A percentile compares a stretch with the other conserved stretches of the same genome.
Evolutionary conservation across 2,888 invertebrate genomes (phyloP).

Genomic region (Metalampra italica): DNA sequence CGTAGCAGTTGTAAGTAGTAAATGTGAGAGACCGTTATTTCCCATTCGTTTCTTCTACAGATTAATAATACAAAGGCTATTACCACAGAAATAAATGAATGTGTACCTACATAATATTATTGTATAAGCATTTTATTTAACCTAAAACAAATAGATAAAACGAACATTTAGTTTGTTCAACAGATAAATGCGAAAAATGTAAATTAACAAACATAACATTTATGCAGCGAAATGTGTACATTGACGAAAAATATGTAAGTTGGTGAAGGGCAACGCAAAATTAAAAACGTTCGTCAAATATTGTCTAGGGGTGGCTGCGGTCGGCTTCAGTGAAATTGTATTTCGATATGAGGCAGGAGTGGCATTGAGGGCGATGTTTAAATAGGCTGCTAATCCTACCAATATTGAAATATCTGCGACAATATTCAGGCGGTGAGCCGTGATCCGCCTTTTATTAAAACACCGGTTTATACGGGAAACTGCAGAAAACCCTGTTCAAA

Average conservation of each 20-base stretch:
- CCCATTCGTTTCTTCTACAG: too few relatives aligned
- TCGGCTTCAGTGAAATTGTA: conserved; percentile 68
- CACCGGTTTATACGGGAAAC: conserved; percentile 56
- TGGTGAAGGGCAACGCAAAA: conserved; percentile 28
- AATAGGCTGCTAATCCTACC: conserved; percentile 75
- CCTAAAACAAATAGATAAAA: too few relatives aligned
- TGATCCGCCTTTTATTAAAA: conserved; percentile 77
- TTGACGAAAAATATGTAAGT: background rate
- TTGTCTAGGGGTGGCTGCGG: conserved; percentile 59
- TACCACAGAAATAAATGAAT: too few relatives aligned
- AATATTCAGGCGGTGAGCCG: conserved; percentile 66
- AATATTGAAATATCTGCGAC: conserved; percentile 78
- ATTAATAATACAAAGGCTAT: too few relatives aligned
- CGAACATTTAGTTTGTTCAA: too few relatives aligned
- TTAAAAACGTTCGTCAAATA: conserved; percentile 70
- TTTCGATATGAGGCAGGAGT: conserved; percentile 61
- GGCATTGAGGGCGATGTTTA: conserved; percentile 69
- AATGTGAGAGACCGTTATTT: too few relatives aligned
- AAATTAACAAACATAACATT: background rate
- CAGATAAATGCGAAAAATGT: too few relatives aligned
- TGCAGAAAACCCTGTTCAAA: conserved; percentile 47
- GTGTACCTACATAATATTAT: too few relatives aligned
- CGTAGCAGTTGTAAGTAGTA: too few relatives aligned
- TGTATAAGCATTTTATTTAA: too few relatives aligned
- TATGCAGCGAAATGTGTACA: background rate